Evolutionary conservation across 2,797 vertebrate species (phyloP).

Genomic region (Rallus crepitans): DNA sequence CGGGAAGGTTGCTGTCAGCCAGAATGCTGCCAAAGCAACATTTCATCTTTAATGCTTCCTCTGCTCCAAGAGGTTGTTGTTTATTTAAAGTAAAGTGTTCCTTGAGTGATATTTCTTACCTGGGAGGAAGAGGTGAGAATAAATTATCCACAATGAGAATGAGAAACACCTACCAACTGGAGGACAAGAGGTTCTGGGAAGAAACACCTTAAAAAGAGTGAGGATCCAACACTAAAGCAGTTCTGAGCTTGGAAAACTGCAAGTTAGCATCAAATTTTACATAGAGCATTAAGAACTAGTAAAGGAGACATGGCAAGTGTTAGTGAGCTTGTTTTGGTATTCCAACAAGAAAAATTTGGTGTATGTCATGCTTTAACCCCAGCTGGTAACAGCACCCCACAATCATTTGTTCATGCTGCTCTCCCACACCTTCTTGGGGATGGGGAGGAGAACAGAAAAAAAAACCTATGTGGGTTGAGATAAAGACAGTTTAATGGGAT

Average conservation of each 20-base stretch:
- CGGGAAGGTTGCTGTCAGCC: not conserved
- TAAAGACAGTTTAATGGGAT: too few relatives aligned
- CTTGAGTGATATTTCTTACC: not conserved
- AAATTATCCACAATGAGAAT: not conserved
- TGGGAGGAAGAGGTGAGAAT: not conserved
- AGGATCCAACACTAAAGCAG: not conserved
- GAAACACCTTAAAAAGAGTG: not conserved
- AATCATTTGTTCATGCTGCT: too few relatives aligned
- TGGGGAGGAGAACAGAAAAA: too few relatives aligned
- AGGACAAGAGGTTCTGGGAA: not conserved
- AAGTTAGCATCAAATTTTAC: not conserved
- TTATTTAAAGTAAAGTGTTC: not conserved
- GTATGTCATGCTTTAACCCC: too few relatives aligned
- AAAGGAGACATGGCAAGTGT: not conserved
- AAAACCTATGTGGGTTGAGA: too few relatives aligned
- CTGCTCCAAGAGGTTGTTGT: not conserved
- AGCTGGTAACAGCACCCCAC: too few relatives aligned
- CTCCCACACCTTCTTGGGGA: too few relatives aligned
- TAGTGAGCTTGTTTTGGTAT: not conserved
- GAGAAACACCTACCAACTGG: not conserved
- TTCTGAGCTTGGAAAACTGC: not conserved
- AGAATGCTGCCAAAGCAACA: not conserved
- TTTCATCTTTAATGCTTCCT: not conserved
- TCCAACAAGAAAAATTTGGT: not conserved
- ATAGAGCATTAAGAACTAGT: not conserved